Percentiles rank a stretch among this genome's conserved stretches.
These are phyloP conservation scores for Nomia melanderi DNA, from an alignment of 1,140 invertebrate genomes.

Conservation along the genomic window DNA sequence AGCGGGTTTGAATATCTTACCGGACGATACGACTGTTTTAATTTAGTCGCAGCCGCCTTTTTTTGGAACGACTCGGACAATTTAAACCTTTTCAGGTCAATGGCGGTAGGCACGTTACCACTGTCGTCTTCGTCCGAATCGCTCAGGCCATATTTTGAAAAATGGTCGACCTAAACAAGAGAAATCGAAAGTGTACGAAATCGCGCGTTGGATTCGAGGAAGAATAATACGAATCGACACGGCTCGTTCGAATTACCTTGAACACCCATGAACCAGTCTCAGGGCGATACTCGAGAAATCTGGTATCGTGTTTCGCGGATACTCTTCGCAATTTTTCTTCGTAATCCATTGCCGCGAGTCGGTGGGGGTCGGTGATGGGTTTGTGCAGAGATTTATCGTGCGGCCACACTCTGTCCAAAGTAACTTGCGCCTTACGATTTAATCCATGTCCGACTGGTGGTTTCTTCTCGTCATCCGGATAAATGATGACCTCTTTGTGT, in stretches of 20 bases:
- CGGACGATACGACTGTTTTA: slow-evolving; percentile 7
- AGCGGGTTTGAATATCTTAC: no score
- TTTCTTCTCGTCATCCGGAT: slow-evolving; percentile 86
- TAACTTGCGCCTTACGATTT: slow-evolving; percentile 95
- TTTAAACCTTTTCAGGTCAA: slow-evolving; percentile 74
- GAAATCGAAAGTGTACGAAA: neutral
- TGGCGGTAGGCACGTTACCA: slow-evolving; percentile 67
- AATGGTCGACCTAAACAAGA: slow-evolving; percentile 90
- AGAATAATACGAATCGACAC: no score
- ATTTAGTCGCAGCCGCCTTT: neutral
- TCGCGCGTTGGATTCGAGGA: neutral
- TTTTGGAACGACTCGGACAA: slow-evolving; percentile 11
- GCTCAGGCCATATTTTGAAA: slow-evolving; percentile 96
- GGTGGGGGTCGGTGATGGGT: slow-evolving; percentile 90
- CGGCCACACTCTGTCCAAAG: slow-evolving; percentile 97
- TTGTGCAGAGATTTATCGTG: slow-evolving; percentile 91
- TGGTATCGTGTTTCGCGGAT: slow-evolving; percentile 92
- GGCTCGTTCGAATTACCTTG: slow-evolving; percentile 81
- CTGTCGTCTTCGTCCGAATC: slow-evolving; percentile 94
- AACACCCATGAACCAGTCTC: slow-evolving; percentile 98
- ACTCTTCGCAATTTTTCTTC: slow-evolving; percentile 91
- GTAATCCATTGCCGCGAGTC: slow-evolving; percentile 92
- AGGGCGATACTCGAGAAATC: slow-evolving; percentile 96
- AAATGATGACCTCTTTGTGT: slow-evolving; percentile 89
- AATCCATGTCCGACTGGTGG: slow-evolving; percentile 90